Evolutionary conservation across 2,797 vertebrate genomes (phyloP).

Genomic region (Cyclopterus lumpus): DNA sequence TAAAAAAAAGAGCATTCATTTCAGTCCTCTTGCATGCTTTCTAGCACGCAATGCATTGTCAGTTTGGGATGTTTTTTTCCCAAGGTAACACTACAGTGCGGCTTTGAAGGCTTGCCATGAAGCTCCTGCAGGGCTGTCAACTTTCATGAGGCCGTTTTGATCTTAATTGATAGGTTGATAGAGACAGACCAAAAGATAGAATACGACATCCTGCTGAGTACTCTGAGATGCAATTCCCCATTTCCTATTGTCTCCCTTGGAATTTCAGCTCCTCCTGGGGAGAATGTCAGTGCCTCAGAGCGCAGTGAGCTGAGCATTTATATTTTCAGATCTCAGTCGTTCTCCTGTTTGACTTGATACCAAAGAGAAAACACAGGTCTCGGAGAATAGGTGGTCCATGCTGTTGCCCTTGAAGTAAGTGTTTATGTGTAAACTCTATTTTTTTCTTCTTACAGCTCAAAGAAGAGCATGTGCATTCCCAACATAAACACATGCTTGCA

Average conservation of each 20-base stretch:
- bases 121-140: conserved; percentile 65
- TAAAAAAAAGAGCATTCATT: conserved; percentile 34
- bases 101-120: conserved; percentile 52
- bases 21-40: conserved; percentile 36
- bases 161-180: conserved; percentile 80
- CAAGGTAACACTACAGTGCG: conserved; percentile 45
- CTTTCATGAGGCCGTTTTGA: conserved; percentile 66
- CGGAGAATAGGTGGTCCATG: conserved; percentile 49
- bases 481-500: conserved; percentile 39
- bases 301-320: conserved; percentile 45
- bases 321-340: conserved; percentile 62
- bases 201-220: conserved; percentile 57
- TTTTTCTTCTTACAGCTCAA: conserved; percentile 46
- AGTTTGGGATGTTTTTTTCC: conserved; percentile 42
- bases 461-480: conserved; percentile 34
- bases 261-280: conserved; percentile 53
- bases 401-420: conserved; percentile 66
- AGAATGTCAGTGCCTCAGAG: conserved; percentile 57
- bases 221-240: conserved; percentile 52
- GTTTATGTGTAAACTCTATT: conserved; percentile 74
- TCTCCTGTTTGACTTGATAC: conserved; percentile 57
- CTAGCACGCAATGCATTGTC: conserved; percentile 23
- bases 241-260: conserved; percentile 52
- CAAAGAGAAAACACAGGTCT: conserved; percentile 41
- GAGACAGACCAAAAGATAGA: conserved; percentile 58